Percentiles rank a stretch among this genome's conserved stretches.
Conservation (phyloP, 2,797 vertebrate genomes). For the Brachymystax lenok region DNA sequence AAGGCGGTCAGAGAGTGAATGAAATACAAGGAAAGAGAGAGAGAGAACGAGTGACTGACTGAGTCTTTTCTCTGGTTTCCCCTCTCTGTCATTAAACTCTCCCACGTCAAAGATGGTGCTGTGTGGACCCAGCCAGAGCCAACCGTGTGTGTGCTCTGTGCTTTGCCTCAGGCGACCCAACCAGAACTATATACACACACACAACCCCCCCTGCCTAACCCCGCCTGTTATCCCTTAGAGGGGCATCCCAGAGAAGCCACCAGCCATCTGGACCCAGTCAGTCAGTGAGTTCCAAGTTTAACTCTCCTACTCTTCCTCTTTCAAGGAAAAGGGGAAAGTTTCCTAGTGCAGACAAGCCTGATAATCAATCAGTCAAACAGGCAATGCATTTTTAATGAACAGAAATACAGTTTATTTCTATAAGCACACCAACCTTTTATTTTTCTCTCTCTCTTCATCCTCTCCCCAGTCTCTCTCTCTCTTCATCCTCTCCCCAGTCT, state of each 20-base stretch:
- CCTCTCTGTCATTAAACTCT: slow-evolving; percentile 83
- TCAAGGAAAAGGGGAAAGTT: neutral
- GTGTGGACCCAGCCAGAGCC: slow-evolving; percentile 20
- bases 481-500: no score
- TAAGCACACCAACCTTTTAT: no score
- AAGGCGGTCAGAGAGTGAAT: slow-evolving; percentile 65
- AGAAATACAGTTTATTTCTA: no score
- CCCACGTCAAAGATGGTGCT: slow-evolving; percentile 75
- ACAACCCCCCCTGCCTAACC: slow-evolving; percentile 51
- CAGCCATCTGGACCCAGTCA: slow-evolving; percentile 67
- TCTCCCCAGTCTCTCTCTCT: no score
- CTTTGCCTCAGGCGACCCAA: slow-evolving; percentile 47
- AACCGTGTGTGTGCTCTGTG: slow-evolving; percentile 24
- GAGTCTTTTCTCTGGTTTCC: slow-evolving; percentile 61
- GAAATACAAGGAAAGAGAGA: slow-evolving; percentile 37
- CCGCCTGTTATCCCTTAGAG: slow-evolving; percentile 27
- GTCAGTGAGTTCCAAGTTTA: slow-evolving; percentile 4
- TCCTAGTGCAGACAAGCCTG: neutral
- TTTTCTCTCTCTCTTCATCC: no score
- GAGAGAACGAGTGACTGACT: slow-evolving; percentile 27
- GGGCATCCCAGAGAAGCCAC: slow-evolving; percentile 49
- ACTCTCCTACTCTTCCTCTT: neutral
- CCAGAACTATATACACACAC: slow-evolving; percentile 4
- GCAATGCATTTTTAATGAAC: no score
- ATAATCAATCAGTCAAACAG: no score